Evolutionary conservation across 2,888 invertebrate species (phyloP).

Genomic region (Ferdinandea cuprea): DNA sequence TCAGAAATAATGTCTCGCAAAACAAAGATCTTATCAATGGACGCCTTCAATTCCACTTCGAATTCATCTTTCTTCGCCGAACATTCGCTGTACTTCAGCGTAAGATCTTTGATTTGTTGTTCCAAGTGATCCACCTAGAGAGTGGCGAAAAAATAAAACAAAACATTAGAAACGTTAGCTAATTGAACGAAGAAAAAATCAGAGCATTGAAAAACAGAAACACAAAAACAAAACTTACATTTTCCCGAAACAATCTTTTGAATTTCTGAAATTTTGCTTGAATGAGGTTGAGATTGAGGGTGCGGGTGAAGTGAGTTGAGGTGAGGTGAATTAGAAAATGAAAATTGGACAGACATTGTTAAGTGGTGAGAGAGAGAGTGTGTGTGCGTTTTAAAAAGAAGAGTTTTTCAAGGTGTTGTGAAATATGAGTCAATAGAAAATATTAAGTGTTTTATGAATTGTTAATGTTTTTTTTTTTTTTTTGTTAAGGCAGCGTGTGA

Average conservation of each 20-base stretch:
- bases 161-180: slow-evolving; percentile 52
- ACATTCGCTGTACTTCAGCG: slow-evolving; percentile 85
- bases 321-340: slow-evolving; percentile 2
- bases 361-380: slow-evolving; percentile 12
- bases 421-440: slow-evolving; percentile 25
- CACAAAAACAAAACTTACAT: slow-evolving; percentile 64
- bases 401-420: slow-evolving; percentile 41
- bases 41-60: slow-evolving; percentile 89
- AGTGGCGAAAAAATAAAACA: slow-evolving; percentile 6
- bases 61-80: slow-evolving; percentile 86
- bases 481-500: slow-evolving; percentile 62
- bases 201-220: slow-evolving; percentile 32
- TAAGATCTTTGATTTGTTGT: slow-evolving; percentile 89
- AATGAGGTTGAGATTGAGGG: too few relatives aligned
- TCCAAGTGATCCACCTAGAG: slow-evolving; percentile 91
- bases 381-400: slow-evolving; percentile 1
- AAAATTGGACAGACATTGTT: slow-evolving; percentile 9
- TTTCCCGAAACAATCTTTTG: slow-evolving; percentile 61
- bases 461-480: slow-evolving; percentile 1
- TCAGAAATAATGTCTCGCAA: slow-evolving; percentile 91
- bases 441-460: slow-evolving; percentile 39
- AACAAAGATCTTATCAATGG: slow-evolving; percentile 89
- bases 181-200: slow-evolving; percentile 38
- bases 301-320: not conserved
- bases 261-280: slow-evolving; percentile 55